Evolutionary conservation across 2,797 vertebrate species (phyloP), one percentile per base, ranked within the genome.

Genomic region (Artibeus lituratus): DNA sequence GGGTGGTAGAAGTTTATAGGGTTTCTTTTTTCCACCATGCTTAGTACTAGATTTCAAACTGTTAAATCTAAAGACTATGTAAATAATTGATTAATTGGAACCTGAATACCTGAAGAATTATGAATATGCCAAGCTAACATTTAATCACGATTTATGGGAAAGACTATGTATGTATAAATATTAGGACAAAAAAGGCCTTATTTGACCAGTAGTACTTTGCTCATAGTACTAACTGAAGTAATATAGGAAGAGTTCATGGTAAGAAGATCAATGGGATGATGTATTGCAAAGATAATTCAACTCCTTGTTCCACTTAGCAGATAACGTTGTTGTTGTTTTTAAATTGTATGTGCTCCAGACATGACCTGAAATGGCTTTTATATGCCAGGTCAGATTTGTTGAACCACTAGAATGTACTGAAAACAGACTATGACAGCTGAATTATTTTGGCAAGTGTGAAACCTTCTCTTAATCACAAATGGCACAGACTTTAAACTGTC

Each of bases 151-250:
- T 93, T 37, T 47, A 1, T 42, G 10, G 32, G 57, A 85, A 88
- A 78, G 72, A 0, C 6, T 55, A 39, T 70, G 24, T 26, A 39
- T 22, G 57, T 39, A 59, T 42, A 85, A 94, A 96, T 90, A 96
- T 97, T 96, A 98, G 87, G 62, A 93, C 65, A 83, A 90, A 96
- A 95, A 96, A 87, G 83, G 69, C 37, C 88, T 84, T 97, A 51
- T 96, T 97, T 98, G 87, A 49, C 85, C 95, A 94, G 73, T 93
- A 95, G 96, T 96, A 95, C 92, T 98, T 96, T 95, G 57, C 94
- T 97, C 88, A 95, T 16, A 37, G 91, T 87, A 69, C 92, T 97
- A 98, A 98, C 97, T 98, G 92, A 97, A 97, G 67, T 95, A 95
- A 57, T 72, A 29, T 81, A 67, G 91, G 37, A 90, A 83, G 94